These are phyloP conservation scores for Scolopax mira DNA, from an alignment of 2,113 vertebrate species.

Conservation along the genomic window DNA sequence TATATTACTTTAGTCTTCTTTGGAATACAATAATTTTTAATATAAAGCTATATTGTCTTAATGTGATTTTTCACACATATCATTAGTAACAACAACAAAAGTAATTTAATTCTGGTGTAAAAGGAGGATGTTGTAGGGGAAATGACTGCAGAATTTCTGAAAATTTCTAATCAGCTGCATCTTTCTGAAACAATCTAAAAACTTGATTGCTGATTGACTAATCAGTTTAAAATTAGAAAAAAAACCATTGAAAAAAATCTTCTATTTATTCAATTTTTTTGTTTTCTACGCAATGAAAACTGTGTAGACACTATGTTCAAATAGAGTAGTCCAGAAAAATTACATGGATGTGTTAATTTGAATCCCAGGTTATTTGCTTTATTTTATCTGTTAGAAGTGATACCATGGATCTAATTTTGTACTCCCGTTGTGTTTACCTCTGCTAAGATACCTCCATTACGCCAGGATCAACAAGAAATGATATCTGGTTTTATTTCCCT, in stretches of 20 bases:
- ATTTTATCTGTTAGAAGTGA: neutral
- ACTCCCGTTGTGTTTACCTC: neutral
- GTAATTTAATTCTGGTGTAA: neutral
- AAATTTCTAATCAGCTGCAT: neutral
- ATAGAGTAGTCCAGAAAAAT: neutral
- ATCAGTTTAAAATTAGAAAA: neutral
- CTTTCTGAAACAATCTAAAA: neutral
- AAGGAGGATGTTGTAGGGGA: neutral
- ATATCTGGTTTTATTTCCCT: neutral
- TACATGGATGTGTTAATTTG: neutral
- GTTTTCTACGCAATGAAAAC: neutral
- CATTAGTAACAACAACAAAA: neutral
- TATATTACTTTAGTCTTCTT: neutral
- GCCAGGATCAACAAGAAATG: neutral
- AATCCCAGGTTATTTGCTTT: neutral
- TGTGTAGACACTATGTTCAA: neutral
- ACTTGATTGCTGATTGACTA: neutral
- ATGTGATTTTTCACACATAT: neutral
- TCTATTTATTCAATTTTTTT: neutral
- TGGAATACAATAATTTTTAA: neutral
- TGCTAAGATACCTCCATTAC: neutral
- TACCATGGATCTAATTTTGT: neutral
- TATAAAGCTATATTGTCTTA: neutral
- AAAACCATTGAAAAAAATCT: neutral
- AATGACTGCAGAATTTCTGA: neutral